phyloP scores from a whole-genome alignment of 1,140 invertebrate species.

The Orius insidiosus region DNA sequence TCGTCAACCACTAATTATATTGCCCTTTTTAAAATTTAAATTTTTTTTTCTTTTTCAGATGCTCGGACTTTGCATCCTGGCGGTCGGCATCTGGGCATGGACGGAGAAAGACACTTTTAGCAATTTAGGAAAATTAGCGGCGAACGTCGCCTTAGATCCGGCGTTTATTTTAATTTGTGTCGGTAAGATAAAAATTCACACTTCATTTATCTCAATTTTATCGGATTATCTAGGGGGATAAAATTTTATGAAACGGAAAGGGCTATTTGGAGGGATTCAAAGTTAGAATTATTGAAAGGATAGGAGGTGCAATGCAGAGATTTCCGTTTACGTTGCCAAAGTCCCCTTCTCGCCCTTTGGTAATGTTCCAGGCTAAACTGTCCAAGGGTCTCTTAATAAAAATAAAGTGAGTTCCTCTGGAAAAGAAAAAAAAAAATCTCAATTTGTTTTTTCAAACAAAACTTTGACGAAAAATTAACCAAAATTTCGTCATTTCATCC shows the following conservation, averaged over 20 bases:
- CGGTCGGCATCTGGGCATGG: slow-evolving; percentile 91
- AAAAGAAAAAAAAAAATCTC: too few species aligned
- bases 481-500: too few species aligned
- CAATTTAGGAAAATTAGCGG: slow-evolving; percentile 78
- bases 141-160: slow-evolving; percentile 81
- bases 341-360: too few species aligned
- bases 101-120: slow-evolving; percentile 91
- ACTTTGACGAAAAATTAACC: too few species aligned
- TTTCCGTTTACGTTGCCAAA: neutral
- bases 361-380: too few species aligned
- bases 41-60: slow-evolving; percentile 42
- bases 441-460: too few species aligned
- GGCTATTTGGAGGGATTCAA: neutral
- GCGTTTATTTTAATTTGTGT: slow-evolving; percentile 87
- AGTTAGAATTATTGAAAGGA: neutral
- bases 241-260: neutral
- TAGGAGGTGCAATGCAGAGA: neutral
- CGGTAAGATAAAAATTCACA: slow-evolving; percentile 35
- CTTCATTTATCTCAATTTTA: too few species aligned
- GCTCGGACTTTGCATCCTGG: slow-evolving; percentile 65
- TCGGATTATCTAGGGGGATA: too few species aligned
- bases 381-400: too few species aligned
- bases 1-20: too few species aligned
- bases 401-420: too few species aligned
- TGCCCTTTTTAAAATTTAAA: neutral